Base-by-base conservation (phyloP, 2,113 vertebrate genomes). In the Phylloscopus trochiloides region DNA sequence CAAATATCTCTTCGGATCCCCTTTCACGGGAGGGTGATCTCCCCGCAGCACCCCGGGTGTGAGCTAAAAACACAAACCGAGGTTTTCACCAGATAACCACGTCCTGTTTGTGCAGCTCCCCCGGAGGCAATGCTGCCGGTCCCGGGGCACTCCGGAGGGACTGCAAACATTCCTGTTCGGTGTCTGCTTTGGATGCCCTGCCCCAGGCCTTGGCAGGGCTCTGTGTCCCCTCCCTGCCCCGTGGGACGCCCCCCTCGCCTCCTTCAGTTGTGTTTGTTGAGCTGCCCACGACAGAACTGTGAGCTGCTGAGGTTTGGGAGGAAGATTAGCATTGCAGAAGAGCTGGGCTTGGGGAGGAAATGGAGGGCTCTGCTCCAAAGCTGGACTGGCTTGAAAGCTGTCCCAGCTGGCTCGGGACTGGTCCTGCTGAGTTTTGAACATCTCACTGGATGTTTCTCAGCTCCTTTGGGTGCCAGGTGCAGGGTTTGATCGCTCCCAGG, bases 91-190 rank as follows among this genome's bases (percentile, higher is more conserved):
- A 43, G 81, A 59, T 47, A 90, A 32, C 86, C 4, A 0, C 5
- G 74, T 89, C 87, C 87, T 83, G 92, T 90, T 87, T 70, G 54
- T 63, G 74, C 77, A 75, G 89, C 83, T 40, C 83, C 16, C 68
- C 77, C 85, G 84, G 77, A 47, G 74, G 61, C 4, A 21, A 45
- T n/a, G 0, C 40, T 32, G 6, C 61, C 72, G 1, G 1, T 32
- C 58, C 84, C 11, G 34, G 70, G 87, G 70, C 66, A 31, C 63
- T 75, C 91, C 12, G 0, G 6, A 7, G 66, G 58, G 74, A 17
- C 9, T 36, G 57, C 57, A 72, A 63, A 61, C 16, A 3, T 43
- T 8, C 55, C 54, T 1, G 0, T 17, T 28, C 14, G 25, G 12
- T 15, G 4, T 2, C 47, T 70, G 75, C 1, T 32, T 52, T 28